Percentiles rank a stretch among this genome's conserved stretches.
Evolutionary conservation across 2,888 invertebrate species (phyloP).

Genomic region (Syritta pipiens): DNA sequence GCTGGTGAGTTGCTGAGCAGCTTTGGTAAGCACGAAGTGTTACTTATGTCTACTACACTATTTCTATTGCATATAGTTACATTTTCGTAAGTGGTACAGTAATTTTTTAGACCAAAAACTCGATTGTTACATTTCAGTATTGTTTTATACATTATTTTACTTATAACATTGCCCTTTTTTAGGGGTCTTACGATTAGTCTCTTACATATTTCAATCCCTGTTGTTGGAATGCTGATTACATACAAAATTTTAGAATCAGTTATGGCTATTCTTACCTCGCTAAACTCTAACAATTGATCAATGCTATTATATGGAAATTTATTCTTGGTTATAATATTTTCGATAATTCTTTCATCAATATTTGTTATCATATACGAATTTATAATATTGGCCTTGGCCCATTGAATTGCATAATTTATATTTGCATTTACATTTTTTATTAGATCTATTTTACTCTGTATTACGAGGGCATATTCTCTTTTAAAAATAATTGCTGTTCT

Average conservation of each 20-base stretch:
- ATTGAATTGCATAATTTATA: slow-evolving; percentile 42
- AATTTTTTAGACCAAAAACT: slow-evolving; percentile 26
- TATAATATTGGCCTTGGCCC: slow-evolving; percentile 47
- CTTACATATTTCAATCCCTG: slow-evolving; percentile 41
- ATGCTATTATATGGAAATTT: slow-evolving; percentile 56
- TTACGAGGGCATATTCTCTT: slow-evolving; percentile 40
- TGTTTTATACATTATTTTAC: slow-evolving; percentile 33
- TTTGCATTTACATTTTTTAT: neutral
- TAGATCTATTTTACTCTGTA: neutral
- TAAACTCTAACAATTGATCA: slow-evolving; percentile 62
- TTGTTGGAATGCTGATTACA: slow-evolving; percentile 53
- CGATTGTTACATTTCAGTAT: slow-evolving; percentile 41
- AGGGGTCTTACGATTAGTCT: slow-evolving; percentile 49
- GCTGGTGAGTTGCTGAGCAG: slow-evolving; percentile 18
- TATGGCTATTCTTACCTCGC: slow-evolving; percentile 53
- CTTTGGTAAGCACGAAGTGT: slow-evolving; percentile 10
- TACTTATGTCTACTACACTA: slow-evolving; percentile 30
- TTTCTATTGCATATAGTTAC: slow-evolving; percentile 45
- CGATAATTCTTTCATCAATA: slow-evolving; percentile 42
- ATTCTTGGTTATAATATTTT: slow-evolving; percentile 43
- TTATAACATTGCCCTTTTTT: slow-evolving; percentile 43
- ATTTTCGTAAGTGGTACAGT: slow-evolving; percentile 36
- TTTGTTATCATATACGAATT: slow-evolving; percentile 51
- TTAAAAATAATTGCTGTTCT: slow-evolving; percentile 13
- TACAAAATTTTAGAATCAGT: slow-evolving; percentile 51